phyloP scores from a whole-genome alignment of 2,797 vertebrate genomes.

The Macropodus opercularis region DNA sequence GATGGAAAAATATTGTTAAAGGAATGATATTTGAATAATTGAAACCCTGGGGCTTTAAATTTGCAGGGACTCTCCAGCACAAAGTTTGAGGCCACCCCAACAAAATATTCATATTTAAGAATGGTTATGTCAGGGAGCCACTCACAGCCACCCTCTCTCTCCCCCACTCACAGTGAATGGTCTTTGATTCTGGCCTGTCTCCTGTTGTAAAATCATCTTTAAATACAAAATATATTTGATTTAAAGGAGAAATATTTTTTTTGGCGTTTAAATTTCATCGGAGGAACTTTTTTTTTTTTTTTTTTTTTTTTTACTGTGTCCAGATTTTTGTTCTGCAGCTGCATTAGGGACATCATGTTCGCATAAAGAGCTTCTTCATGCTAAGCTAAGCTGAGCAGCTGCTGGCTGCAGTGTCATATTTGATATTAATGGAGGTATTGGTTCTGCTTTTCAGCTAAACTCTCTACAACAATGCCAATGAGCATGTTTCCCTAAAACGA shows the following conservation, averaged over 20 bases:
- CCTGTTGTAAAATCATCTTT: conserved; percentile 23
- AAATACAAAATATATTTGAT: too few species aligned
- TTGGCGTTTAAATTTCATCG: too few species aligned
- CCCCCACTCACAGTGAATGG: conserved; percentile 4
- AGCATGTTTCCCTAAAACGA: background rate
- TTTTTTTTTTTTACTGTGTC: too few species aligned
- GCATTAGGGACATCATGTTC: too few species aligned
- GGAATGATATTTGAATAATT: conserved; percentile 84
- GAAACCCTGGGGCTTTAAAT: conserved; percentile 77
- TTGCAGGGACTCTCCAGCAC: conserved; percentile 69
- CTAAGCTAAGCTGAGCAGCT: conserved; percentile 2
- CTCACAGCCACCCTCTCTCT: conserved; percentile 28
- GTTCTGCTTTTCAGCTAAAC: background rate
- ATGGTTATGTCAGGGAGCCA: conserved; percentile 55
- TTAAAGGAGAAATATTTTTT: too few species aligned
- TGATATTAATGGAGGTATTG: background rate
- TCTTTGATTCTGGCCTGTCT: conserved; percentile 1
- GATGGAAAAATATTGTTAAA: conserved; percentile 87
- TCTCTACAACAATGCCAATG: conserved; percentile 1
- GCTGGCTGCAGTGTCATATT: background rate
- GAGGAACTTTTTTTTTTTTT: too few species aligned
- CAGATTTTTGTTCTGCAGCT: too few species aligned
- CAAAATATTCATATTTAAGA: conserved; percentile 80
- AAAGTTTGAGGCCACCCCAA: conserved; percentile 68
- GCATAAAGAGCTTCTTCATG: background rate